Evolutionary conservation across 2,888 invertebrate genomes (phyloP), one percentile per base, ranked within the genome.

Genomic region (Panopea generosa): DNA sequence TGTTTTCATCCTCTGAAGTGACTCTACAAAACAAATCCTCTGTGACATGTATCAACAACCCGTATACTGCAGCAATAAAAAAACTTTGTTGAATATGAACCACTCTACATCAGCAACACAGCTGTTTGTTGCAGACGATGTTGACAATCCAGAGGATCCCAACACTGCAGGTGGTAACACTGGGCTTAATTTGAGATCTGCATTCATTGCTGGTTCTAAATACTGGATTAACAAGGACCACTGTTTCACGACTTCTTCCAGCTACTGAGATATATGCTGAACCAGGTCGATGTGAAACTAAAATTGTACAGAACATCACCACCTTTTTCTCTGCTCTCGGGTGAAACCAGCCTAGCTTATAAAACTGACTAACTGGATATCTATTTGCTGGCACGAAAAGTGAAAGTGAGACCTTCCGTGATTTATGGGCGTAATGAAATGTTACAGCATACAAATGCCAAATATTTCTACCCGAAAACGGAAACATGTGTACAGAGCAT

Each of bases 331-430:
- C 63, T 63, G 11, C 38, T 63, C 7, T 63, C 63, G 16, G 53
- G 53, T 16, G 63, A 33, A 24, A 24, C 63, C 9, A 52, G 20
- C 14, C 63, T 53, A 33, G 53, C 22, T 52, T 63, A 53, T 38
- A 63, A 50, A 16, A 38, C 53, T 38, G 63, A 60, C 24, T 20
- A 45, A 24, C 24, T 60, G 9, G 60, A 60, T 60, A 9, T 60
- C n/a, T 24, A 20, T 20, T 47, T 60, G 24, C 60, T 60, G 11
- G 45, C 60, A n/a, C 43, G 70, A 22, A 71, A 71, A 77, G 20
- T 53, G 65, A 76, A 26, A 72, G 72, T 26, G 68, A 67, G 38
- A 76, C 60, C n/a, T n/a, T n/a, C n/a, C n/a, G n/a, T n/a, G n/a
- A n/a, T n/a, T n/a, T n/a, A n/a, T n/a, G n/a, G n/a, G 18, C 76